These are phyloP conservation scores for Strigamia transsilvanica DNA, from an alignment of 2,888 invertebrate species.

Conservation along the genomic window DNA sequence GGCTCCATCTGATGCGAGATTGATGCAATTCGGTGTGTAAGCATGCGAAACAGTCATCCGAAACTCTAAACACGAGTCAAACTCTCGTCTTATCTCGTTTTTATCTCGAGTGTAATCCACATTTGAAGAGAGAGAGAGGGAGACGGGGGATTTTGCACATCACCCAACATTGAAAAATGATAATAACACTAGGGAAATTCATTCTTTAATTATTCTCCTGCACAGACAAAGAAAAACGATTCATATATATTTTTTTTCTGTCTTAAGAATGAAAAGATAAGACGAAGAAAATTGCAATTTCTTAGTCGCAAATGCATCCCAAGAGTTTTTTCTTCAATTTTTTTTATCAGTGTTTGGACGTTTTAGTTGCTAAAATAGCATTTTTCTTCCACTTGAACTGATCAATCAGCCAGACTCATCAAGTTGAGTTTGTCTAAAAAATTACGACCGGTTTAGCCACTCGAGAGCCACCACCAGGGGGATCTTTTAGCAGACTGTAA, in stretches of 20 bases:
- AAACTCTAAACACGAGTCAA: neutral
- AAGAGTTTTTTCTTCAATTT: neutral
- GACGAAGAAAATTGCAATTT: neutral
- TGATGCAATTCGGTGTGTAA: neutral
- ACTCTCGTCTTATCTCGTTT: slow-evolving; percentile 15
- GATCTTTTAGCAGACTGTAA: slow-evolving; percentile 47
- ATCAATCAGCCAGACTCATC: slow-evolving; percentile 21
- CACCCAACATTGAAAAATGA: slow-evolving; percentile 37
- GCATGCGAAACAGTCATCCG: neutral
- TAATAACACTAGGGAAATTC: slow-evolving; percentile 9
- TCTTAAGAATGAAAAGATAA: neutral
- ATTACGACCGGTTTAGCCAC: slow-evolving; percentile 19
- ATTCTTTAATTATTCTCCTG: slow-evolving; percentile 14
- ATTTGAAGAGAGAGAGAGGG: neutral
- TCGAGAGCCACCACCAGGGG: slow-evolving; percentile 30
- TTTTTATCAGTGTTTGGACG: neutral
- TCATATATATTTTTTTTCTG: neutral
- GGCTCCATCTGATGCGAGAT: slow-evolving; percentile 42
- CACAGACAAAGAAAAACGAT: neutral
- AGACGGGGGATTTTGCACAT: slow-evolving; percentile 7
- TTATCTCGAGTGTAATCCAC: slow-evolving; percentile 32
- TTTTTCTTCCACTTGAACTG: slow-evolving; percentile 4
- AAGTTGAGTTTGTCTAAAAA: slow-evolving; percentile 17
- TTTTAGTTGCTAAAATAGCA: neutral
- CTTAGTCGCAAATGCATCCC: neutral